phyloP scores from a whole-genome alignment of 2,113 vertebrate genomes.

The Chaenogobius annularis region DNA sequence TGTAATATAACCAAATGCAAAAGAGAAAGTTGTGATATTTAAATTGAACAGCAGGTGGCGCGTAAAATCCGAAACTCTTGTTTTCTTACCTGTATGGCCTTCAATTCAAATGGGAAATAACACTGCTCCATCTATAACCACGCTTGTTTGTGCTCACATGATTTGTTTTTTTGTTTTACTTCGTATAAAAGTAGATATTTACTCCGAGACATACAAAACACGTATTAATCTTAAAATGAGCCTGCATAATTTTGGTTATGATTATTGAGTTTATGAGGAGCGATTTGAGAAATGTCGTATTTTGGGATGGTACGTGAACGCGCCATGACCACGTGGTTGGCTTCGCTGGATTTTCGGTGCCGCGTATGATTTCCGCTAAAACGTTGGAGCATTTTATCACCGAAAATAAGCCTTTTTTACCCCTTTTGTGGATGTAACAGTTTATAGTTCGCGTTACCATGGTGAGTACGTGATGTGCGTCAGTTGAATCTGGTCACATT shows the following conservation, averaged over 20 bases:
- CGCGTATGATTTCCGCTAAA: background rate
- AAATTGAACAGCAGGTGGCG: constrained; percentile 35
- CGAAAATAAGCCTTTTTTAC: background rate
- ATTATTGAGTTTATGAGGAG: background rate
- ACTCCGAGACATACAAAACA: background rate
- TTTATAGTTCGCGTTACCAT: constrained; percentile 15
- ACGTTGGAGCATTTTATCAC: background rate
- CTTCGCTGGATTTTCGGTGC: constrained; percentile 60
- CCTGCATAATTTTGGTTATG: background rate
- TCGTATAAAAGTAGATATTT: background rate
- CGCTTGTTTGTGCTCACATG: too few relatives aligned
- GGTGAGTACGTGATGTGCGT: constrained; percentile 33
- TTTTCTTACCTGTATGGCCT: constrained; percentile 23
- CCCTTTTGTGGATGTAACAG: background rate
- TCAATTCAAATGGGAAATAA: background rate
- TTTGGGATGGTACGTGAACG: constrained; percentile 7
- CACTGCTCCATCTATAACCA: fast-evolving
- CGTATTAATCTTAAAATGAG: background rate
- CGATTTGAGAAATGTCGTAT: background rate
- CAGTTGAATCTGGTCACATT: background rate
- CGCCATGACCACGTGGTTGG: background rate
- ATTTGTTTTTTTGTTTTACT: too few relatives aligned
- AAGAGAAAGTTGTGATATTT: background rate
- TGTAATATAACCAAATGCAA: too few relatives aligned
- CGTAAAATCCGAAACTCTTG: background rate